Evolutionary conservation across 2,113 vertebrate genomes (phyloP), one percentile per base, ranked within the genome.

Genomic region (Cricetomys ansorgei): DNA sequence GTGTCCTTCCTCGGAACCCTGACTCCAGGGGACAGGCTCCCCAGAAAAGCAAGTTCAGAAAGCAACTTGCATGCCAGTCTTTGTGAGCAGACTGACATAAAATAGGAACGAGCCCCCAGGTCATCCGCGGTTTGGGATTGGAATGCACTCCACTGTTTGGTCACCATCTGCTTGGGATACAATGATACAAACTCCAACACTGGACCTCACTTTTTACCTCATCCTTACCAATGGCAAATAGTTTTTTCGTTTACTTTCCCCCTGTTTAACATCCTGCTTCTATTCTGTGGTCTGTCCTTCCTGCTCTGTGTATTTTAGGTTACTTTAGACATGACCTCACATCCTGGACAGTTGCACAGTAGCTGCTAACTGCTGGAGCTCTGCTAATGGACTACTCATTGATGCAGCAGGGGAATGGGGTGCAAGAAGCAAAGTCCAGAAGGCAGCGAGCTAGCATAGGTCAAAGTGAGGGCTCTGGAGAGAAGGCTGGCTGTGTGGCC

Each of bases 241-340:
- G 43, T 84, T 93, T 87, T 57, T 86, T 73, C 16, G 72, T 86
- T 97, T 76, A 87, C 45, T 37, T 88, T 1, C 31, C 15, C 27
- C 15, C 29, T 69, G 27, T 64, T 65, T 69, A 93, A 96, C 85
- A 97, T 96, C 95, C 95, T 94, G 90, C 90, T 93, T 95, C 89
- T 94, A 59, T 59, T 94, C 93, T 92, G 94, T 65, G 86, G 95
- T 69, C 77, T 88, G 7, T 23, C 67, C 67, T 96, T 97, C 95
- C 97, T 95, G 94, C 88, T 96, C 75, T 87, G 73, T 95, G 7
- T 73, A 92, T 94, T 95, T 96, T 86, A 96, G 92, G 88, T 91
- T 94, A 83, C 92, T 98, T 96, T 92, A 96, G 92, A 96, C 62
- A 88, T 95, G 95, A 97, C 96, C 95, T 97, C 96, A 97, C 95